A percentile compares a stretch with the other conserved stretches of the same genome.
Conservation (phyloP, 2,797 vertebrate genomes). For the Ciconia nigra region DNA sequence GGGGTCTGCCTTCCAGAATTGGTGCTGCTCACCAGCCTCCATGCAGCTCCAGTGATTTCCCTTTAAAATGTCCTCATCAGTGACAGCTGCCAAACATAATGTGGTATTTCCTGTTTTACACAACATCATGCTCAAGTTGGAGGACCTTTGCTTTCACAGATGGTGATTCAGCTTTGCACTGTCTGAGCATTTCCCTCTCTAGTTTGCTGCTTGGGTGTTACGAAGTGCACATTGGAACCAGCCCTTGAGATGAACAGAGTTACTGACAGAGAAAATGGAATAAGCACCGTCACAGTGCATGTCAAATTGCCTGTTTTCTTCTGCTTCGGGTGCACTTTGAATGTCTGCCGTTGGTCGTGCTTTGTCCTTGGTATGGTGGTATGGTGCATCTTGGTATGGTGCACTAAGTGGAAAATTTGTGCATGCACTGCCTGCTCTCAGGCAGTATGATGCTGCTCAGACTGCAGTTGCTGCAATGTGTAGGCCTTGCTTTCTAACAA, state of each 20-base stretch:
- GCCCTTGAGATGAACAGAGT: neutral
- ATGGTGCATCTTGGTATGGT: neutral
- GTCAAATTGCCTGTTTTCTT: neutral
- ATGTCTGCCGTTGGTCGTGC: fast-evolving
- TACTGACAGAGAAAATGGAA: neutral
- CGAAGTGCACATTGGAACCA: fast-evolving
- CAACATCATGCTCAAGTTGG: neutral
- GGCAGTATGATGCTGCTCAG: neutral
- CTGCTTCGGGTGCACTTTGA: neutral
- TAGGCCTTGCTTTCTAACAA: neutral
- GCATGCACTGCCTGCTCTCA: neutral
- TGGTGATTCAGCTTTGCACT: neutral
- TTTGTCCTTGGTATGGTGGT: no score
- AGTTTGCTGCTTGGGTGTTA: neutral
- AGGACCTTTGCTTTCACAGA: neutral
- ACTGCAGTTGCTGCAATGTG: neutral
- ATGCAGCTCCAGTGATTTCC: neutral
- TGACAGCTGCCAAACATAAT: neutral
- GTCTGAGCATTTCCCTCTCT: neutral
- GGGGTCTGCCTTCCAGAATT: neutral
- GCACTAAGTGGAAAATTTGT: neutral
- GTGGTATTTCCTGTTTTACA: neutral
- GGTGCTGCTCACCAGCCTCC: neutral
- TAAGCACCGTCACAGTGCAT: neutral
- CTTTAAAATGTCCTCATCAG: neutral